Percentiles rank a stretch among this genome's conserved stretches.
phyloP scores from a whole-genome alignment of 2,888 invertebrate species.

The Aphidoletes aphidimyza region DNA sequence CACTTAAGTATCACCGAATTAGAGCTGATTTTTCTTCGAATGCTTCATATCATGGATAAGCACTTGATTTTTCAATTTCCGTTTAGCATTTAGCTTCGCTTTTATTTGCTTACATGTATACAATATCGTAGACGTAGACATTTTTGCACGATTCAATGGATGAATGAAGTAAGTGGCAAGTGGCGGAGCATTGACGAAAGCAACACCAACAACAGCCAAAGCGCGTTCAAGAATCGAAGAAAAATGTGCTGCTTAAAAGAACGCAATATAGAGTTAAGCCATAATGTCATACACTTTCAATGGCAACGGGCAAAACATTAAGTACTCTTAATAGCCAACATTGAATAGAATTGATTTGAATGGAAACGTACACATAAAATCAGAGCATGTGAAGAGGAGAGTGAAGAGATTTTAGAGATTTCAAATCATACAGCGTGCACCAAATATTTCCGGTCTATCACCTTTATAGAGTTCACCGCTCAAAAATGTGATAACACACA shows the following conservation, averaged over 20 bases:
- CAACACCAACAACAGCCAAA: no score
- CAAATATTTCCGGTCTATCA: conserved; percentile 27
- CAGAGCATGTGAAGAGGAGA: no score
- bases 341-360: conserved; percentile 24
- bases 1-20: background rate
- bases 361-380: background rate
- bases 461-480: conserved; percentile 1
- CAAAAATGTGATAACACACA: background rate
- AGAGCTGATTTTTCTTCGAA: background rate
- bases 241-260: background rate
- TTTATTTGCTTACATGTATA: background rate
- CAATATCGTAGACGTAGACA: background rate
- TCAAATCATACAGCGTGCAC: conserved; percentile 6
- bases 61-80: conserved; percentile 34
- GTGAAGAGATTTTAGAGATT: no score
- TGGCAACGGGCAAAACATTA: background rate
- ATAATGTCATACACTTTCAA: background rate
- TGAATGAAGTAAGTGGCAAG: no score
- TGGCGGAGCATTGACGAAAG: no score
- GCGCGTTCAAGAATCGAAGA: background rate
- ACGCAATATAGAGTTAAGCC: background rate
- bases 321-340: conserved; percentile 32
- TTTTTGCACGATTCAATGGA: background rate
- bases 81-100: background rate
- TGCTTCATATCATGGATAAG: background rate